A percentile compares a stretch with the other conserved stretches of the same genome.
These are phyloP conservation scores for Virgularia gustaviana DNA, from an alignment of 92 coral and sea anemone genomes.

Conservation along the genomic window DNA sequence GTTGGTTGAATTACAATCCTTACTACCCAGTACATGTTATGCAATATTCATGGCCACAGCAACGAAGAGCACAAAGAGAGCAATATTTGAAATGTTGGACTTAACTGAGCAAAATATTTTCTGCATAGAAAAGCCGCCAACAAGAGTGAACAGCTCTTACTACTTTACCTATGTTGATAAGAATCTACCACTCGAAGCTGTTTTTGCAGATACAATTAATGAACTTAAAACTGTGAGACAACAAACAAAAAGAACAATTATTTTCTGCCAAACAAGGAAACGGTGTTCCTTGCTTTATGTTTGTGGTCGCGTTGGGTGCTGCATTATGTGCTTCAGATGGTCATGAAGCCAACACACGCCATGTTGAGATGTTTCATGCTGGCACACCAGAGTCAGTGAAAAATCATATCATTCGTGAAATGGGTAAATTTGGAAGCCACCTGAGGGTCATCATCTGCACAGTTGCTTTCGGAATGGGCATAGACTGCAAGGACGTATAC, in stretches of 20 bases:
- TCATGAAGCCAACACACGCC: neutral
- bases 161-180: slow-evolving; percentile 15
- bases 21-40: slow-evolving; percentile 21
- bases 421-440: slow-evolving; percentile 15
- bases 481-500: slow-evolving; percentile 12
- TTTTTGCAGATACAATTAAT: slow-evolving; percentile 1
- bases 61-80: slow-evolving; percentile 20
- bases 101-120: neutral
- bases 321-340: slow-evolving; percentile 5
- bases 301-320: neutral
- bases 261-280: slow-evolving; percentile 18
- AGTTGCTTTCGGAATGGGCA: slow-evolving; percentile 28
- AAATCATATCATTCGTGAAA: slow-evolving; percentile 7
- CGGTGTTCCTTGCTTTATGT: slow-evolving; percentile 12
- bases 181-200: slow-evolving; percentile 5
- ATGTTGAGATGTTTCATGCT: slow-evolving; percentile 25
- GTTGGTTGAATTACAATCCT: slow-evolving; percentile 47
- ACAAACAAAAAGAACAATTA: slow-evolving; percentile 9
- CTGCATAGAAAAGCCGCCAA: slow-evolving; percentile 23
- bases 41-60: slow-evolving; percentile 33
- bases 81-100: slow-evolving; percentile 28
- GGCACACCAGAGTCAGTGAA: slow-evolving; percentile 23
- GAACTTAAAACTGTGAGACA: neutral
- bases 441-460: slow-evolving; percentile 15
- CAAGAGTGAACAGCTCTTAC: slow-evolving; percentile 11